Evolutionary conservation across 35 echinoderm and acorn worm genomes (phyloP), one percentile per base, ranked within the genome.

Genomic region (Apostichopus japonicus): DNA sequence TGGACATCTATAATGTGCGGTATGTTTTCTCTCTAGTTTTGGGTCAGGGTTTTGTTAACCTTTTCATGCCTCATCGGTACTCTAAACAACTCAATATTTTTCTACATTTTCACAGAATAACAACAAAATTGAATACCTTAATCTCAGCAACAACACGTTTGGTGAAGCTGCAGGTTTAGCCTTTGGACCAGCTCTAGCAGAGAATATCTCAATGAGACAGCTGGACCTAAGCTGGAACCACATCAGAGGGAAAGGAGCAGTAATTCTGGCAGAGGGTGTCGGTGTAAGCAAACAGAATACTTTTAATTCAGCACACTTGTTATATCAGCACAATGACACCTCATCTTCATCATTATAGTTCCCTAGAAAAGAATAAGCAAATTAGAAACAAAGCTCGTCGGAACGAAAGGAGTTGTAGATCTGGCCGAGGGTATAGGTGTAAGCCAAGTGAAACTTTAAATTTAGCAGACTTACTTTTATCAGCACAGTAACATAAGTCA

Each of bases 221-320:
- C 58, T 99, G 44, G 95, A 99, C 53, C 89, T 99, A 22, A 99
- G 97, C 79, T 99, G 97, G 97, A 99, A 99, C 80, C 95, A 99
- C 79, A 96, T 99, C 67, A 86, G 97, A 58, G 90, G 97, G 53
- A 96, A 95, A 92, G 97, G 97, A 80, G 97, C 97, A 14, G 58
- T 96, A 27, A 83, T 93, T 54, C 88, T 99, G 4, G 95, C 95
- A 65, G 95, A 96, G 59, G 97, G 97, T 53, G 56, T 99, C 57
- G 94, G 94, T 93, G 97, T 99, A 96, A 83, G 95, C 67, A 23
- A 23, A 4, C 17, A 9, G 4, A 11, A 44, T 78, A 44, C 17
- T 44, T 78, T 44, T 4, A 44, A 78, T 23, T 78, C 76, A 78
- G 76, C n/a, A 44, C 6, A 22, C 7, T 78, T 78, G 76, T 22